Conservation (phyloP, 2,113 vertebrate genomes). For the Ariopsis seemanni region DNA sequence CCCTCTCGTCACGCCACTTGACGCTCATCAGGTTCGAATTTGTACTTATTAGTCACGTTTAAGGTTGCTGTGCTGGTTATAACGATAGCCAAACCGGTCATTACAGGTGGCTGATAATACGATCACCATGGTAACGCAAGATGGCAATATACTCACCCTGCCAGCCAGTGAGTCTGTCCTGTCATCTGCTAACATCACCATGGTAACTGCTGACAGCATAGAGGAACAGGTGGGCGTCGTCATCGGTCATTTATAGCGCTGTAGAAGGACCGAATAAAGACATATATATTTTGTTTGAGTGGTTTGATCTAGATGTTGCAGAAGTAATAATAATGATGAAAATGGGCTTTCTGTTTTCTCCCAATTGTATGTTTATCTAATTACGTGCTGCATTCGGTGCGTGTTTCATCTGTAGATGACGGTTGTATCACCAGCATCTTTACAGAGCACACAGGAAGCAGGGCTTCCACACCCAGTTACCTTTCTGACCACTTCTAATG, state of each 20-base stretch:
- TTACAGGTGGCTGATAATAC: conserved; percentile 87
- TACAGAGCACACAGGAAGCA: conserved; percentile 83
- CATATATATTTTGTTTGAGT: not conserved
- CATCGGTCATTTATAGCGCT: not conserved
- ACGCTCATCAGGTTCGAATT: conserved; percentile 82
- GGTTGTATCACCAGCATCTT: not conserved
- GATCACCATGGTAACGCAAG: conserved; percentile 96
- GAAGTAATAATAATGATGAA: not conserved
- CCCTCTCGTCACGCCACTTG: conserved; percentile 90
- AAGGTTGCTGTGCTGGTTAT: not conserved
- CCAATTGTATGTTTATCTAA: not conserved
- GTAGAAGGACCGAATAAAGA: not conserved
- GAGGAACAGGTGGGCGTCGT: conserved; percentile 83
- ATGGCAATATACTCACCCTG: conserved; percentile 93
- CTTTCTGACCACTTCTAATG: conserved; percentile 92
- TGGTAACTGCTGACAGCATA: conserved; percentile 87
- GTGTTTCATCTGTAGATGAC: not conserved
- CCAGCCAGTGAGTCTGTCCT: conserved; percentile 86
- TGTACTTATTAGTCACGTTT: not conserved
- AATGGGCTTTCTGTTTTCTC: not conserved
- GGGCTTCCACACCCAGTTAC: conserved; percentile 88
- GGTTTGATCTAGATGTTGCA: not conserved
- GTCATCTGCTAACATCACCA: conserved; percentile 85
- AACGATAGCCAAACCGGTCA: not conserved
- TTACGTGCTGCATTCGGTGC: not conserved